phyloP scores from a whole-genome alignment of 2,888 invertebrate genomes.

The Sicus ferrugineus region DNA sequence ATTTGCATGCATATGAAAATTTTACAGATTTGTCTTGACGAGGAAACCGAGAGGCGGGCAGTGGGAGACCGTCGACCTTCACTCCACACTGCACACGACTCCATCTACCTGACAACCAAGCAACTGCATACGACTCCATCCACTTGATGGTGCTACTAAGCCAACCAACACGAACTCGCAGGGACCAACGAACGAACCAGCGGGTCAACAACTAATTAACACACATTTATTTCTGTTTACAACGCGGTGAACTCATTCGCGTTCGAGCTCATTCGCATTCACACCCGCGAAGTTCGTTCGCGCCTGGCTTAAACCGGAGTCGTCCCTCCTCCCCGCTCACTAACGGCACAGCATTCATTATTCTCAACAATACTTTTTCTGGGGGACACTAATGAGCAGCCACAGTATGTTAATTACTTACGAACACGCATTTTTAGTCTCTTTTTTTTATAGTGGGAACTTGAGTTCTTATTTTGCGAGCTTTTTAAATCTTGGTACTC shows the following conservation, averaged over 20 bases:
- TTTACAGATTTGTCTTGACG: neutral
- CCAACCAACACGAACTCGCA: no score
- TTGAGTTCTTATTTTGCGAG: no score
- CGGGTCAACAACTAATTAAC: constrained; percentile 46
- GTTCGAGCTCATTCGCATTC: neutral
- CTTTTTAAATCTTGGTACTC: no score
- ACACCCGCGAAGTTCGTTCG: neutral
- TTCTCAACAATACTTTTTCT: neutral
- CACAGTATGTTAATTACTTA: neutral
- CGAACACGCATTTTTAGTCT: neutral
- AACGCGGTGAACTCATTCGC: constrained; percentile 11
- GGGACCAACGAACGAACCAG: constrained; percentile 22
- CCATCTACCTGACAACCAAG: neutral
- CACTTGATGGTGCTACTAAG: no score
- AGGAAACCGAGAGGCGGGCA: neutral
- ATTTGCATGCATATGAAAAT: constrained; percentile 26
- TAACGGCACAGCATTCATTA: neutral
- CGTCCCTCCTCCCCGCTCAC: no score
- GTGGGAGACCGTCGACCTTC: neutral
- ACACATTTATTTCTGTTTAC: constrained; percentile 33
- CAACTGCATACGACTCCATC: no score
- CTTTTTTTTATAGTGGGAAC: neutral
- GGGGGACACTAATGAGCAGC: neutral
- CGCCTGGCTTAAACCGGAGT: neutral
- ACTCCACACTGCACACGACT: neutral